Conservation (phyloP, 2,888 invertebrate species). For the Leptinotarsa rubiginosa region DNA sequence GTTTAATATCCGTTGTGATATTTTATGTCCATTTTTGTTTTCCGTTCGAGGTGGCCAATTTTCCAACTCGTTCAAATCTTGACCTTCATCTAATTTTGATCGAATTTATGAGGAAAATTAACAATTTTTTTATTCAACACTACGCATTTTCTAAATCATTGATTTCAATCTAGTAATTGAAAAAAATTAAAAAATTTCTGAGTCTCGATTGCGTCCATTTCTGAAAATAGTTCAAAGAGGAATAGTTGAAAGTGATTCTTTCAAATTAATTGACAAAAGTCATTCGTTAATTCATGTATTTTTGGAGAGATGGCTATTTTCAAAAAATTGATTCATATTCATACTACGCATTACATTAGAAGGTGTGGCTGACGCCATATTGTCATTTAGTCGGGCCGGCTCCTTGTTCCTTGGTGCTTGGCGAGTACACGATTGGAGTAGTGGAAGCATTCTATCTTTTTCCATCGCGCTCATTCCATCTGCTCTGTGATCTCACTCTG, state of each 20-base stretch:
- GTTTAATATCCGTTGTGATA: slow-evolving; percentile 36
- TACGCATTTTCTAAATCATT: slow-evolving; percentile 5
- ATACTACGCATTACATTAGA: slow-evolving; percentile 62
- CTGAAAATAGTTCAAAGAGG: background rate
- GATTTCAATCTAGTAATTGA: background rate
- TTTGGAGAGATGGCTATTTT: slow-evolving; percentile 23
- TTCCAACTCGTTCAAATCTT: slow-evolving; percentile 34
- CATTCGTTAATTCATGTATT: background rate
- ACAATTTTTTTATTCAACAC: background rate
- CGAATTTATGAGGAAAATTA: slow-evolving; percentile 4
- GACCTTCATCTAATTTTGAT: slow-evolving; percentile 53
- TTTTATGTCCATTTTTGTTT: slow-evolving; percentile 18
- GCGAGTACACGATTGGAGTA: too few relatives aligned
- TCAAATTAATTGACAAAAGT: background rate
- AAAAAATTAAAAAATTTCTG: background rate
- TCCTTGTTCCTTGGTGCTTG: too few relatives aligned
- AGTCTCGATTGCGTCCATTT: background rate
- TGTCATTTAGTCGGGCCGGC: slow-evolving; percentile 58
- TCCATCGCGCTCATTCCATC: slow-evolving; percentile 34
- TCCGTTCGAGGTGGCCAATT: slow-evolving; percentile 21
- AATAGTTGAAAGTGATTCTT: background rate
- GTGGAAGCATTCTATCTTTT: slow-evolving; percentile 24
- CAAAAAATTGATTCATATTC: slow-evolving; percentile 35
- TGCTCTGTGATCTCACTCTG: slow-evolving; percentile 35
- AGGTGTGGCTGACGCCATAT: slow-evolving; percentile 67